Evolutionary conservation across 2,888 invertebrate genomes (phyloP).

Genomic region (Hypercompe scribonia): DNA sequence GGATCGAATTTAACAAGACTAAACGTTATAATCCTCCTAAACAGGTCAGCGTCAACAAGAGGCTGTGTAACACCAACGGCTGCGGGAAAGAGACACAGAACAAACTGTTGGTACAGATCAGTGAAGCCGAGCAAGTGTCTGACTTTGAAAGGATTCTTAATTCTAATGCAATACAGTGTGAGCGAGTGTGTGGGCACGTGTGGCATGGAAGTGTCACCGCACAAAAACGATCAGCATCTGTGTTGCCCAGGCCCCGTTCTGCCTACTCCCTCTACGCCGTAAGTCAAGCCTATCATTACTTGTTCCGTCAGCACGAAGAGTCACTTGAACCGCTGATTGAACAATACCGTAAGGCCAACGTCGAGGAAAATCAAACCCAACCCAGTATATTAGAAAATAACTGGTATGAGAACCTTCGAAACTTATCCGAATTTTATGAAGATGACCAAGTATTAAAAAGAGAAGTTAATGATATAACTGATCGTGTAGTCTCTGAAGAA

Average conservation of each 20-base stretch:
- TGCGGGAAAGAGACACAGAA: constrained; percentile 83
- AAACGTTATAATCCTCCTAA: constrained; percentile 76
- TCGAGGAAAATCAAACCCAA: constrained; percentile 57
- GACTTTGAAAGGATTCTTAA: constrained; percentile 89
- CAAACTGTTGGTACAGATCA: constrained; percentile 85
- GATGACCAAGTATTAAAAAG: constrained; percentile 74
- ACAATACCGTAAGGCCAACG: constrained; percentile 67
- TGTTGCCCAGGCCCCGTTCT: constrained; percentile 74
- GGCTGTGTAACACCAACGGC: constrained; percentile 74
- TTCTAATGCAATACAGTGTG: constrained; percentile 85
- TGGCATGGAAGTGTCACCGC: constrained; percentile 73
- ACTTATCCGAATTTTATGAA: constrained; percentile 83
- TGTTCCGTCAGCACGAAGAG: constrained; percentile 81
- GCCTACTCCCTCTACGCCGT: constrained; percentile 79
- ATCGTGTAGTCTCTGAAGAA: constrained; percentile 70
- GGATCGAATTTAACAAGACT: constrained; percentile 73
- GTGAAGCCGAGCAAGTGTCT: constrained; percentile 87
- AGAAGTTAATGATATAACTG: constrained; percentile 75
- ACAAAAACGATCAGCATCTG: constrained; percentile 69
- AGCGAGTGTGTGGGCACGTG: constrained; percentile 75
- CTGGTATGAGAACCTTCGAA: constrained; percentile 77
- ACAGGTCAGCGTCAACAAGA: constrained; percentile 82
- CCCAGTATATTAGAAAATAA: constrained; percentile 69
- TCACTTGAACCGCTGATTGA: constrained; percentile 79
- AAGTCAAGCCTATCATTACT: constrained; percentile 78